Conservation (phyloP, 1,140 invertebrate genomes). For the Pogonomyrmex barbatus region DNA sequence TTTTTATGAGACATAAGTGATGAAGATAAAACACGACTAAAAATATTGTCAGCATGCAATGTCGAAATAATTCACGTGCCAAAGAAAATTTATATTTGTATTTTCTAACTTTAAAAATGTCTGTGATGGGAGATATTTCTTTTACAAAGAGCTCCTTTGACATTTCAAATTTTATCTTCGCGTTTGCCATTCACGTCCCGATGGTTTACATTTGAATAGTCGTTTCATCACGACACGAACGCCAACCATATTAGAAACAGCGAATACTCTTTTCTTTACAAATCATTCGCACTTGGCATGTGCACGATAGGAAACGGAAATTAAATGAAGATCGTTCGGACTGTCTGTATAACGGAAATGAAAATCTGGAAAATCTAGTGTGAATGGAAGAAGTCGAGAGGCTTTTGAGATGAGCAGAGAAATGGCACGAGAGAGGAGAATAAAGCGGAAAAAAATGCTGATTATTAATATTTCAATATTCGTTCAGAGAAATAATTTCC, state of each 20-base stretch:
- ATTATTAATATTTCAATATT: conserved; percentile 54
- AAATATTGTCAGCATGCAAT: neutral
- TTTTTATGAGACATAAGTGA: conserved; percentile 18
- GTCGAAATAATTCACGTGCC: neutral
- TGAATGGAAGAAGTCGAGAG: conserved; percentile 27
- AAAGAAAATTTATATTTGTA: conserved; percentile 6
- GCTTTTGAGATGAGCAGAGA: conserved; percentile 22
- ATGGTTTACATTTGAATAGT: conserved; percentile 43
- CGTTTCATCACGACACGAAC: conserved; percentile 25
- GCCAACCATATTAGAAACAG: conserved; percentile 49
- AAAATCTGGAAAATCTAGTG: conserved; percentile 72
- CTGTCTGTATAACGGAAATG: conserved; percentile 71
- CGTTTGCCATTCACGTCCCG: conserved; percentile 8
- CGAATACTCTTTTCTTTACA: conserved; percentile 36
- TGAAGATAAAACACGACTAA: conserved; percentile 27
- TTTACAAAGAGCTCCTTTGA: neutral
- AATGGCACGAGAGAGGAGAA: conserved; percentile 23
- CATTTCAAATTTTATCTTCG: conserved; percentile 40
- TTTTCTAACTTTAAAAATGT: neutral
- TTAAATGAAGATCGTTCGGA: conserved; percentile 76
- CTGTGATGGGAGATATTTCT: neutral
- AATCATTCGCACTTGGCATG: conserved; percentile 38
- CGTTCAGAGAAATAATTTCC: conserved; percentile 35
- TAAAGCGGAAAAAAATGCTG: conserved; percentile 23
- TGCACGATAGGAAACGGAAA: conserved; percentile 72